Evolutionary conservation across 1,140 invertebrate species (phyloP).

Genomic region (Goniozus legneri): DNA sequence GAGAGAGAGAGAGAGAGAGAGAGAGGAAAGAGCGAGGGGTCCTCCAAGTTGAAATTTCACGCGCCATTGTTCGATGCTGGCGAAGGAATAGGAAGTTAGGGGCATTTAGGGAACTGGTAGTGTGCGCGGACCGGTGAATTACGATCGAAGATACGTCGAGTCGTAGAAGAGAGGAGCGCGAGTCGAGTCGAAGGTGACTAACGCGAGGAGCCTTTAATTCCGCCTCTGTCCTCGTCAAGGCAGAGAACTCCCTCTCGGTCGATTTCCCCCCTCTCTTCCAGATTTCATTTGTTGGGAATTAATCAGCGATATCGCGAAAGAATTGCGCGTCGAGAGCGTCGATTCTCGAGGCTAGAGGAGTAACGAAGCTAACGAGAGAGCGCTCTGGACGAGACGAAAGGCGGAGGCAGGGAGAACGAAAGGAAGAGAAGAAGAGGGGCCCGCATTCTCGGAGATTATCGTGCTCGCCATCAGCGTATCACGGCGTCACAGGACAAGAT

Average conservation of each 20-base stretch:
- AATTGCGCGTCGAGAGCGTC: too few relatives aligned
- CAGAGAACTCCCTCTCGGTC: too few relatives aligned
- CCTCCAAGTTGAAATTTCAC: slow-evolving; percentile 53
- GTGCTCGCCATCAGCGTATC: slow-evolving; percentile 57
- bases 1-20: slow-evolving; percentile 10
- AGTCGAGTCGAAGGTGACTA: background rate
- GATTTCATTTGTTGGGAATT: too few relatives aligned
- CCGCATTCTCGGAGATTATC: slow-evolving; percentile 57
- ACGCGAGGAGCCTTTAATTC: slow-evolving; percentile 6
- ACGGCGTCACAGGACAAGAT: slow-evolving; percentile 55
- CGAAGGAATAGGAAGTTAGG: slow-evolving; percentile 47
- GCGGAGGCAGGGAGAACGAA: slow-evolving; percentile 12
- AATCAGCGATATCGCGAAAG: too few relatives aligned
- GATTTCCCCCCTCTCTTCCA: too few relatives aligned
- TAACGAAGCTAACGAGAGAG: background rate
- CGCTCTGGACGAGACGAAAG: background rate
- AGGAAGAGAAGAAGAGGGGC: slow-evolving; percentile 34
- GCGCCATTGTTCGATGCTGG: slow-evolving; percentile 50
- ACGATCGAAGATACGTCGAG: slow-evolving; percentile 42
- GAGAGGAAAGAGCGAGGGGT: slow-evolving; percentile 20
- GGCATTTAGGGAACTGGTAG: slow-evolving; percentile 45
- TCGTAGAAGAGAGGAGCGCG: slow-evolving; percentile 19
- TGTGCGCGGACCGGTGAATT: slow-evolving; percentile 44
- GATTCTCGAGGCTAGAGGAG: slow-evolving; percentile 7
- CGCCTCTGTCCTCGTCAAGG: too few relatives aligned